Base-by-base conservation (phyloP, 2,888 invertebrate genomes). In the Conomelus anceps region DNA sequence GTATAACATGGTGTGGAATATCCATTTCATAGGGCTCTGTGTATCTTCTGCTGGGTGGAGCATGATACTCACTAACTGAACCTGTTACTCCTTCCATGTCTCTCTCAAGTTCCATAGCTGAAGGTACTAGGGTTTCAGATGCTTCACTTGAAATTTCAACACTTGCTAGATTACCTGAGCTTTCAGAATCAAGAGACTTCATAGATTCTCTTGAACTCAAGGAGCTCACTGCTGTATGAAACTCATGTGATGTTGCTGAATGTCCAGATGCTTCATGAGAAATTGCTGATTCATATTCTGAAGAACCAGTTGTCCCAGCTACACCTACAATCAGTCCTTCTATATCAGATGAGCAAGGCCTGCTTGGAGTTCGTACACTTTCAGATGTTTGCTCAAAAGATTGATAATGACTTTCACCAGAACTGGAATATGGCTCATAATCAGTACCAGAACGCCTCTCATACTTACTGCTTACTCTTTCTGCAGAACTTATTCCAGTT, bases 101-200 rank as follows among this genome's bases (percentile, higher is more conserved):
- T 92, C 96, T 96, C 92, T 96, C 96, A 88, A 96, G 93, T 93
- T 98, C 98, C 92, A 97, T 96, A 11, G 97, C 96, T 1, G 99
- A 98, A 20, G 98, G 98, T 13, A 99, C 96, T 11, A 99, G 93
- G 0, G 99, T 99, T 94, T 98, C 98, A 0, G 98, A 98, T 9
- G 95, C 93, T 93, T 99, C 98, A 34, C 98, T 98, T 63, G 98
- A 96, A 87, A 94, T 93, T 93, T 98, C 98, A 91, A 98, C 95
- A 92, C 98, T 98, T 0, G 97, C 98, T 89, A 98, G 94, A 93
- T 98, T 97, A 22, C 97, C 98, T 0, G 98, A 98, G 91, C 97
- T 97, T 93, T 98, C 96, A 0, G 98, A 98, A 92, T 98, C 97
- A 85, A 98, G 94, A 90, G 98, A 98, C 92, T 96, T 97, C 96